Percentiles rank a stretch among this genome's conserved stretches.
phyloP scores from a whole-genome alignment of 2,797 vertebrate genomes.

The Lepus oiostolus region DNA sequence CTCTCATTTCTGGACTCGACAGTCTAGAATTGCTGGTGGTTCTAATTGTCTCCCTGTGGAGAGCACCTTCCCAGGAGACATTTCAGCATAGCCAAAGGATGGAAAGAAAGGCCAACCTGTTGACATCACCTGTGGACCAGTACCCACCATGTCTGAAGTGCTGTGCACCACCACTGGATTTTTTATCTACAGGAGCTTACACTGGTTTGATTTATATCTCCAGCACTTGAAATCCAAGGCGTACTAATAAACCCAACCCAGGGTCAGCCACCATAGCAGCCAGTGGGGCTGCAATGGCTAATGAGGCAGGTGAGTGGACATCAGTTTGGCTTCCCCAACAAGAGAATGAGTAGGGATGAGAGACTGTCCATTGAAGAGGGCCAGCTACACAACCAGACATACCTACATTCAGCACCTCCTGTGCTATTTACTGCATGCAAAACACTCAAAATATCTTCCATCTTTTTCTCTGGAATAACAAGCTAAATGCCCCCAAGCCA shows the following conservation, averaged over 20 bases:
- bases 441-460: not conserved
- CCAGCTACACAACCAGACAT: not conserved
- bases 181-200: not conserved
- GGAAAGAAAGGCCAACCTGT: not conserved
- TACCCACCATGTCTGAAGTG: not conserved
- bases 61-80: constrained; percentile 45
- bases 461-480: not conserved
- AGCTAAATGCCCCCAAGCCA: not conserved
- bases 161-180: not conserved
- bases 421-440: not conserved
- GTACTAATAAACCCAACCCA: not conserved
- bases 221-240: not conserved
- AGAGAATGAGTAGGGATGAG: not conserved
- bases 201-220: not conserved
- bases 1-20: constrained; percentile 62
- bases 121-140: constrained; percentile 43
- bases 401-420: not conserved
- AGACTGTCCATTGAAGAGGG: not conserved
- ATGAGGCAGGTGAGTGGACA: not conserved
- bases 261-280: not conserved
- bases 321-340: not conserved
- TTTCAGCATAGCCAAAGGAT: not conserved
- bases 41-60: constrained; percentile 73
- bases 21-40: constrained; percentile 48
- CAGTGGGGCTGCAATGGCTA: not conserved